Conservation (phyloP, 2,888 invertebrate species). For the Aphodius granarius region DNA sequence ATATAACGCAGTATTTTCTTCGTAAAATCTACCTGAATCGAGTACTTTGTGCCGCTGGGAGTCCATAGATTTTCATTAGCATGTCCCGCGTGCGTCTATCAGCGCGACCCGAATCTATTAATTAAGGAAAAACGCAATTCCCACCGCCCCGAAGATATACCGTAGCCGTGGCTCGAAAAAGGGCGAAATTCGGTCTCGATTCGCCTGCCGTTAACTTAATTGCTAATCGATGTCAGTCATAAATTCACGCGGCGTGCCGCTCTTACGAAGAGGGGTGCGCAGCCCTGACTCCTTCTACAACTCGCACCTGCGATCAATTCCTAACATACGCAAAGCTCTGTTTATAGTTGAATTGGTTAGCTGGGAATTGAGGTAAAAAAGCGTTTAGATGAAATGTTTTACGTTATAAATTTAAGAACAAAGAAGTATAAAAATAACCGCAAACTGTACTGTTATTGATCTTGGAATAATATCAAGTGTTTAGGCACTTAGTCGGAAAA, state of each 20-base stretch:
- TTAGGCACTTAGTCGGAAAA: no score
- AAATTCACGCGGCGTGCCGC: constrained; percentile 1
- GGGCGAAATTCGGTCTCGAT: background rate
- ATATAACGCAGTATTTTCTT: background rate
- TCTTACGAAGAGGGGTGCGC: background rate
- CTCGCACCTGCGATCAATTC: constrained; percentile 9
- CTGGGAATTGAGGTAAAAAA: background rate
- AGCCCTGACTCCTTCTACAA: background rate
- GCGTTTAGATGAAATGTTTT: no score
- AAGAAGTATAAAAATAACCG: no score
- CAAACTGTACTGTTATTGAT: background rate
- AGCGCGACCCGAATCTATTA: background rate
- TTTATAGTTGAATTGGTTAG: background rate
- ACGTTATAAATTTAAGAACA: no score
- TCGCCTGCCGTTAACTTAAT: constrained; percentile 5
- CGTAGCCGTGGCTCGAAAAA: background rate
- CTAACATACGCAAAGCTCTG: constrained; percentile 1
- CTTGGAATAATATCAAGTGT: background rate
- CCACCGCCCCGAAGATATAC: background rate
- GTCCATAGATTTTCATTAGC: background rate
- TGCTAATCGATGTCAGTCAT: constrained; percentile 14
- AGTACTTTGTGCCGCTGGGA: background rate
- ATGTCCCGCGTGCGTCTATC: background rate
- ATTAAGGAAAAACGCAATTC: background rate
- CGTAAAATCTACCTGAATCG: background rate